Conservation (phyloP, 2,888 invertebrate species). For the Volucella inanis region DNA sequence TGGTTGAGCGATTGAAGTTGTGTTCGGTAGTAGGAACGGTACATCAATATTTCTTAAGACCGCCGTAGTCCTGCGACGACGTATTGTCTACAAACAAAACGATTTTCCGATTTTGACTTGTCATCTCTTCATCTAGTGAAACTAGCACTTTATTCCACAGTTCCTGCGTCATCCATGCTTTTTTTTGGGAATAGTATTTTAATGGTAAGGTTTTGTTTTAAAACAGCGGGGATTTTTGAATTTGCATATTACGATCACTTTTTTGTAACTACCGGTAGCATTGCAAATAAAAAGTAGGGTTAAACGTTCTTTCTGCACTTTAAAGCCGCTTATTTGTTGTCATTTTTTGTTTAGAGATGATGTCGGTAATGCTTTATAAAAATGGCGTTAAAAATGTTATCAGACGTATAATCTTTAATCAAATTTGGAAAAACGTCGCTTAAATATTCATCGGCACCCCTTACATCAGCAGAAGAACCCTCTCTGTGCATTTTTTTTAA, state of each 20-base stretch:
- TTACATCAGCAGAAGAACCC: too few relatives aligned
- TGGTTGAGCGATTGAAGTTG: background rate
- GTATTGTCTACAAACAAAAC: slow-evolving; percentile 44
- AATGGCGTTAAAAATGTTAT: slow-evolving; percentile 22
- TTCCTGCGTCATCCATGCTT: slow-evolving; percentile 41
- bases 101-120: slow-evolving; percentile 23
- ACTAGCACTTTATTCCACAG: slow-evolving; percentile 46
- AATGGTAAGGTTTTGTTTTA: slow-evolving; percentile 51
- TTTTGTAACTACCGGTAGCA: slow-evolving; percentile 28
- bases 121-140: slow-evolving; percentile 30
- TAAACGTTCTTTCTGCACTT: slow-evolving; percentile 19
- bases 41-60: slow-evolving; percentile 5
- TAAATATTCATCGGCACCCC: too few relatives aligned
- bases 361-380: slow-evolving; percentile 11
- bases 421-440: slow-evolving; percentile 14
- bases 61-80: slow-evolving; percentile 27
- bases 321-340: background rate
- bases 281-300: slow-evolving; percentile 28
- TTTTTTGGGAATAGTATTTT: slow-evolving; percentile 45
- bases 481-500: too few relatives aligned
- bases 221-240: slow-evolving; percentile 44
- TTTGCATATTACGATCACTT: slow-evolving; percentile 37
- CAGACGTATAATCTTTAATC: background rate
- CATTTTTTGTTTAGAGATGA: background rate
- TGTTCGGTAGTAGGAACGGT: too few relatives aligned